Percentiles rank a stretch among this genome's conserved stretches.
These are phyloP conservation scores for Hemistola chrysoprasaria DNA, from an alignment of 2,888 invertebrate species.

Conservation along the genomic window DNA sequence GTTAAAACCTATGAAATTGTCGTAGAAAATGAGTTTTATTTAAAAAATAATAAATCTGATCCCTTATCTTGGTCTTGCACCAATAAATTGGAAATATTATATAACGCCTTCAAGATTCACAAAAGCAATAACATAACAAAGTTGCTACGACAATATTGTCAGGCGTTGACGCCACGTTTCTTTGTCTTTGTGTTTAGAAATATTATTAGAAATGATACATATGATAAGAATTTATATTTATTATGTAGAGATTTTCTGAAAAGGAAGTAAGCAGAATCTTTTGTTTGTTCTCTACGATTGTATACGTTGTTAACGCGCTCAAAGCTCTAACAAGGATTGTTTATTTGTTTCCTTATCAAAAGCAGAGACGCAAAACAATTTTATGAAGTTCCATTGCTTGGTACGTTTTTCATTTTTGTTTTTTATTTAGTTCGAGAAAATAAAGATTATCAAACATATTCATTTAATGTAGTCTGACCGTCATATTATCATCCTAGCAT, in stretches of 20 bases:
- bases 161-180: constrained; percentile 29
- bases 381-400: neutral
- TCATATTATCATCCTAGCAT: too few relatives aligned
- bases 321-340: constrained; percentile 36
- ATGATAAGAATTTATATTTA: constrained; percentile 5
- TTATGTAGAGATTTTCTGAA: constrained; percentile 18
- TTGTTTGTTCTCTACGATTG: constrained; percentile 29
- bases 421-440: too few relatives aligned
- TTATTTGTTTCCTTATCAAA: constrained; percentile 37
- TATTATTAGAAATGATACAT: too few relatives aligned
- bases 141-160: constrained; percentile 22
- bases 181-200: too few relatives aligned
- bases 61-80: too few relatives aligned
- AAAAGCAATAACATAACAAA: constrained; percentile 26
- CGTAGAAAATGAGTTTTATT: too few relatives aligned
- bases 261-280: constrained; percentile 15
- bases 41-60: too few relatives aligned
- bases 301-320: constrained; percentile 32
- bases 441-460: too few relatives aligned
- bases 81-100: constrained; percentile 1
- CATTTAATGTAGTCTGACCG: too few relatives aligned
- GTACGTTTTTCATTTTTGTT: too few relatives aligned
- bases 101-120: constrained; percentile 24
- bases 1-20: too few relatives aligned
- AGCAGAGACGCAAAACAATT: constrained; percentile 11